Conservation (phyloP, 2,797 vertebrate genomes). For the Euthynnus affinis region DNA sequence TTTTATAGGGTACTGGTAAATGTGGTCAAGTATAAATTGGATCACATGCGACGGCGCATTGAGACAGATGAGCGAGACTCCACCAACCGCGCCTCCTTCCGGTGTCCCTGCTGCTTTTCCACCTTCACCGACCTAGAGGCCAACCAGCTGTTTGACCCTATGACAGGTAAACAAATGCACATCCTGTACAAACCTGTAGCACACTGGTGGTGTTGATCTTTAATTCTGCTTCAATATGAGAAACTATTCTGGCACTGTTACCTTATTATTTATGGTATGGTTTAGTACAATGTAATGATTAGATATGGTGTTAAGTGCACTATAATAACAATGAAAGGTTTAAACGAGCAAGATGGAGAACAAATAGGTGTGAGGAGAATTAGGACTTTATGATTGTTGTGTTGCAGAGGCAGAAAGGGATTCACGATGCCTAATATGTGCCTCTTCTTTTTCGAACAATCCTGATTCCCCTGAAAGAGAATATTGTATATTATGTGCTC, state of each 20-base stretch:
- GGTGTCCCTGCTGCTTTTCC: slow-evolving; percentile 94
- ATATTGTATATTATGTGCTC: too few species aligned
- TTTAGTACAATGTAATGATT: not conserved
- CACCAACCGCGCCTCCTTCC: slow-evolving; percentile 97
- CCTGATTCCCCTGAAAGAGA: too few species aligned
- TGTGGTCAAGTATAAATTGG: slow-evolving; percentile 98
- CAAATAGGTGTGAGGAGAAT: too few species aligned
- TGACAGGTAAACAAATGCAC: slow-evolving; percentile 88
- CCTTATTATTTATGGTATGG: not conserved
- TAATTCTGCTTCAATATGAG: not conserved
- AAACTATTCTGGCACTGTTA: not conserved
- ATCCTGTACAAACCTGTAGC: not conserved
- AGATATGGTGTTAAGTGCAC: too few species aligned
- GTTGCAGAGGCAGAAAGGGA: too few species aligned
- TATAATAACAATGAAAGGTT: too few species aligned
- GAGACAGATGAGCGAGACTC: slow-evolving; percentile 98
- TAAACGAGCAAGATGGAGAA: too few species aligned
- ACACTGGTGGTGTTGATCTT: not conserved
- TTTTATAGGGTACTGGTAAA: slow-evolving; percentile 91
- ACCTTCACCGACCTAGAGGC: slow-evolving; percentile 99
- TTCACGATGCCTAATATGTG: too few species aligned
- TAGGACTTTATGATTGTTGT: too few species aligned
- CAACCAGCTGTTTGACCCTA: slow-evolving; percentile 96
- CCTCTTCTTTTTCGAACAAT: too few species aligned
- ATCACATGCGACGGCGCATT: slow-evolving; percentile 98